These are phyloP conservation scores for Phortica variegata DNA, from an alignment of 1,140 invertebrate genomes.

Conservation along the genomic window DNA sequence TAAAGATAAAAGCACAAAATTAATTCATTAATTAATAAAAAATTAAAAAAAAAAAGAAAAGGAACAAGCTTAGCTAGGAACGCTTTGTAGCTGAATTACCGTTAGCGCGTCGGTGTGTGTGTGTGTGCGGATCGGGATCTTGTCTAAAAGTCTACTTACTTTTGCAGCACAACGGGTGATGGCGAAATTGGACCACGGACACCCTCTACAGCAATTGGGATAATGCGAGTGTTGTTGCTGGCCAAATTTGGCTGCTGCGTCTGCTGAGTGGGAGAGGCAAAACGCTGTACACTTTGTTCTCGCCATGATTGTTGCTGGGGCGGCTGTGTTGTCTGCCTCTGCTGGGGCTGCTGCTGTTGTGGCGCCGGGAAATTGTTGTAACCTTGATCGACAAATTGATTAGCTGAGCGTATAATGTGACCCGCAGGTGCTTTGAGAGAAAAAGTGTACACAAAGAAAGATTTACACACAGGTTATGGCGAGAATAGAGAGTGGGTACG, in stretches of 20 bases:
- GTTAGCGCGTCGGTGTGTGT: too few species aligned
- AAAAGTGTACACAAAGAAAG: conserved; percentile 52
- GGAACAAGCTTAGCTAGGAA: too few species aligned
- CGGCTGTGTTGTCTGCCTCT: conserved; percentile 13
- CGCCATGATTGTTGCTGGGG: conserved; percentile 3
- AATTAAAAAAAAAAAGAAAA: background rate
- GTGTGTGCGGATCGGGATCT: too few species aligned
- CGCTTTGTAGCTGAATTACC: too few species aligned
- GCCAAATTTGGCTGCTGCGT: too few species aligned
- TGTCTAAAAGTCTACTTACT: conserved; percentile 45
- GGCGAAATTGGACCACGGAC: conserved; percentile 46
- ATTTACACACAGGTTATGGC: conserved; percentile 15
- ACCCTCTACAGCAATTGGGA: conserved; percentile 45
- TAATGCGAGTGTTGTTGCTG: conserved; percentile 46
- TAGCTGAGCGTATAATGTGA: conserved; percentile 54
- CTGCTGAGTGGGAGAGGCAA: conserved; percentile 26
- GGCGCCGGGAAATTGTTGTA: conserved; percentile 45
- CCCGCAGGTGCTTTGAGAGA: conserved; percentile 50
- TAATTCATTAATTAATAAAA: conserved; percentile 29
- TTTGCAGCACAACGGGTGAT: conserved; percentile 49
- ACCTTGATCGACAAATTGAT: conserved; percentile 58
- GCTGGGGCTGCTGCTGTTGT: conserved; percentile 4
- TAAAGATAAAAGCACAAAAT: conserved; percentile 42
- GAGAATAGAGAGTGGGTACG: conserved; percentile 21
- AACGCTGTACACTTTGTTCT: conserved; percentile 16